Evolutionary conservation across 2,888 invertebrate species (phyloP).

Genomic region (Aleiodes testaceus): DNA sequence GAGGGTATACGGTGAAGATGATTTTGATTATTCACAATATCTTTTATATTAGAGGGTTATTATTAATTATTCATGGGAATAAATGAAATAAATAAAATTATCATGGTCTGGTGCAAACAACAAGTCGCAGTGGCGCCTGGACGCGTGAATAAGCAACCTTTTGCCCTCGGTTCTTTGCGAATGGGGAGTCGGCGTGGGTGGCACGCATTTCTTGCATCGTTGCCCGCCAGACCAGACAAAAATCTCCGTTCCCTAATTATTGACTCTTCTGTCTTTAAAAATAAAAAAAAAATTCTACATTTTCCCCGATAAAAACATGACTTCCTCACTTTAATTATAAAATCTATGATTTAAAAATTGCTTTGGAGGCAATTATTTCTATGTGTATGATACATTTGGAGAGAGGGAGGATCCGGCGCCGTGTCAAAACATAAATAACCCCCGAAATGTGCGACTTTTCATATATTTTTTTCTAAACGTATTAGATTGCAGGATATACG

Average conservation of each 20-base stretch:
- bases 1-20: background rate
- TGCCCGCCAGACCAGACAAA: conserved; percentile 56
- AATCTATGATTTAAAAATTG: too few relatives aligned
- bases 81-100: conserved; percentile 28
- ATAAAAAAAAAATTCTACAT: background rate
- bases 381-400: conserved; percentile 38
- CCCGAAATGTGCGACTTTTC: conserved; percentile 52
- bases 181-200: conserved; percentile 65
- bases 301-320: too few relatives aligned
- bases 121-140: conserved; percentile 67
- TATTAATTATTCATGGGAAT: conserved; percentile 37
- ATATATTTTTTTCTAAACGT: conserved; percentile 52
- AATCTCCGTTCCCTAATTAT: conserved; percentile 13
- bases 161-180: conserved; percentile 53
- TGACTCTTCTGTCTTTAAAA: background rate
- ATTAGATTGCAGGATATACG: conserved; percentile 57
- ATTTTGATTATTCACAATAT: conserved; percentile 5
- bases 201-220: conserved; percentile 67
- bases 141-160: conserved; percentile 70
- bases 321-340: conserved; percentile 5
- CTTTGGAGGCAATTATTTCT: conserved; percentile 44
- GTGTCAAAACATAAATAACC: conserved; percentile 56
- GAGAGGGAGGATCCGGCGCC: conserved; percentile 38
- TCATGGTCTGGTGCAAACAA: conserved; percentile 67
- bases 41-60: conserved; percentile 11